These are phyloP conservation scores for Megalurothrips usitatus DNA, from an alignment of 2,888 invertebrate species.

Conservation along the genomic window DNA sequence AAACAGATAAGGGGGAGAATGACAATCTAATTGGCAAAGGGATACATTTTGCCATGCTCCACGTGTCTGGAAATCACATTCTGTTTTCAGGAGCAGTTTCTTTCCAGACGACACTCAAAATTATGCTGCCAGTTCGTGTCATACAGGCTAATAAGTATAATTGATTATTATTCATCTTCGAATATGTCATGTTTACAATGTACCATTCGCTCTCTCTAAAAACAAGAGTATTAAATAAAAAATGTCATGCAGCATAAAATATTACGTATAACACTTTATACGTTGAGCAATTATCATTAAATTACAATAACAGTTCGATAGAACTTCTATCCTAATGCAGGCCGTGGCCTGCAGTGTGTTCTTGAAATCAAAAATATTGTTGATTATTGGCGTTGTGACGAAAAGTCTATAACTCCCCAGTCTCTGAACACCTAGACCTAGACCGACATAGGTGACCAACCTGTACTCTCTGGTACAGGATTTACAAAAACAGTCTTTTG, in stretches of 20 bases:
- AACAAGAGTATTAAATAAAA: background rate
- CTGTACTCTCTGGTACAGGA: background rate
- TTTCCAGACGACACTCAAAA: background rate
- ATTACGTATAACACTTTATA: conserved; percentile 18
- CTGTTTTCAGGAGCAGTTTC: too few relatives aligned
- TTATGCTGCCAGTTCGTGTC: background rate
- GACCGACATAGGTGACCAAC: background rate
- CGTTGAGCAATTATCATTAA: conserved; percentile 24
- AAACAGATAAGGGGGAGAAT: background rate
- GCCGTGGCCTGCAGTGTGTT: background rate
- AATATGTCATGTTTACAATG: conserved; percentile 11
- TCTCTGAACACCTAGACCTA: background rate
- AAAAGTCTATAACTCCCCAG: conserved; percentile 1
- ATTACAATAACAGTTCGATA: background rate
- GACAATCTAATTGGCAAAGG: background rate
- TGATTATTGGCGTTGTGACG: background rate
- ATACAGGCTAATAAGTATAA: background rate
- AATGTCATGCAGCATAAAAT: conserved; percentile 22
- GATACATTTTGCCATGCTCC: too few relatives aligned
- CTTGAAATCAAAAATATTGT: background rate
- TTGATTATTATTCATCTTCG: background rate
- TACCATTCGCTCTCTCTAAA: background rate
- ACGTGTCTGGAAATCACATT: too few relatives aligned
- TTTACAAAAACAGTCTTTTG: background rate
- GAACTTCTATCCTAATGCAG: background rate